Evolutionary conservation across 2,797 vertebrate species (phyloP).

Genomic region (Rousettus madagascariensis): DNA sequence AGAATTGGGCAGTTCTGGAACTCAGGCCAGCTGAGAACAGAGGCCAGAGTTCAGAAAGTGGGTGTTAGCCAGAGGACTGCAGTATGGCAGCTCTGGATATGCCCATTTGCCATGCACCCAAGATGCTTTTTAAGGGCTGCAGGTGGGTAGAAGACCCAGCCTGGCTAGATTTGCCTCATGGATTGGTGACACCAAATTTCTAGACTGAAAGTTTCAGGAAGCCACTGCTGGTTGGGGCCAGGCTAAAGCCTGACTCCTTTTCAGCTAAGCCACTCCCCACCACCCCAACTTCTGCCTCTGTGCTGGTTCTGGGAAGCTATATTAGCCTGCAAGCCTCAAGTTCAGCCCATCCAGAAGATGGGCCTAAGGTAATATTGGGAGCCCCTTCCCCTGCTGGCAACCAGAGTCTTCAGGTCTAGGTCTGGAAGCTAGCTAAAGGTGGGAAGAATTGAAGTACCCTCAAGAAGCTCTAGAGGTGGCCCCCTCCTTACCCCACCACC

Average conservation of each 20-base stretch:
- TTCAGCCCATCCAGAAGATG: background rate
- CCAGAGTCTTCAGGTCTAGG: background rate
- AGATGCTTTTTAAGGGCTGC: background rate
- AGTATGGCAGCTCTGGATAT: background rate
- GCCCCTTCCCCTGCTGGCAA: background rate
- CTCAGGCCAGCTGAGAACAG: background rate
- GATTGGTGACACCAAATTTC: background rate
- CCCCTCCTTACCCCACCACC: background rate
- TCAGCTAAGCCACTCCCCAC: background rate
- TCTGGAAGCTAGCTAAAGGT: background rate
- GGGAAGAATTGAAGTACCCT: background rate
- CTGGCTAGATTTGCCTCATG: background rate
- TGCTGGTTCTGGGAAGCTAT: background rate
- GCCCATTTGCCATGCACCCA: background rate
- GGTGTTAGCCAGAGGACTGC: background rate
- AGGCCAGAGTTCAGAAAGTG: background rate
- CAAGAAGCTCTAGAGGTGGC: background rate
- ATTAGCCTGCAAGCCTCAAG: background rate
- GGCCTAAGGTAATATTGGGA: background rate
- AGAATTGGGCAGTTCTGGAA: background rate
- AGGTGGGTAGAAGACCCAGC: background rate
- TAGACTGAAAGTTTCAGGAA: background rate
- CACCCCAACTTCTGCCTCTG: background rate
- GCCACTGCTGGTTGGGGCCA: background rate
- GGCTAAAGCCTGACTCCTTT: background rate